Evolutionary conservation across 2,888 invertebrate genomes (phyloP).

Genomic region (Tridacna gigas): DNA sequence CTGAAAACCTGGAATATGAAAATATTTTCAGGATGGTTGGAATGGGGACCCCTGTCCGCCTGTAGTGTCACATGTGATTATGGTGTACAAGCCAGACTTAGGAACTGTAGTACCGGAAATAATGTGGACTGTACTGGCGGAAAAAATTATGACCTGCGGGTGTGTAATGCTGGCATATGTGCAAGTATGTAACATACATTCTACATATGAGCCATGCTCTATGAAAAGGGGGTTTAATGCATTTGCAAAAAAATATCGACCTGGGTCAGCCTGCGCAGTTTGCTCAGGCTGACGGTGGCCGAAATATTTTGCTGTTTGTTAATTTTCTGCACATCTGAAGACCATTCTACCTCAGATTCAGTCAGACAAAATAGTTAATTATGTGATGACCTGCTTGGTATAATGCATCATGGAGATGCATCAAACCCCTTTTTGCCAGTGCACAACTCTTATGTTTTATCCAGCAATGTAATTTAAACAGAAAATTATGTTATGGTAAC

Average conservation of each 20-base stretch:
- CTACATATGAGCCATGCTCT: not conserved
- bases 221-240: not conserved
- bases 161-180: constrained; percentile 37
- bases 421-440: too few relatives aligned
- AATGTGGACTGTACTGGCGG: constrained; percentile 35
- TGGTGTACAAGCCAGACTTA: constrained; percentile 37
- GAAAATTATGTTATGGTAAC: too few relatives aligned
- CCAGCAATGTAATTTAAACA: too few relatives aligned
- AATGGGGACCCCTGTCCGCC: constrained; percentile 20
- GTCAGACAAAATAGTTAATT: too few relatives aligned
- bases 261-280: not conserved
- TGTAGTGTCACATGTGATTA: constrained; percentile 49
- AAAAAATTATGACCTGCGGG: constrained; percentile 34
- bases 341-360: too few relatives aligned
- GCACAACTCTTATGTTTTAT: too few relatives aligned
- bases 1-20: too few relatives aligned
- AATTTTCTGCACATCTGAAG: too few relatives aligned
- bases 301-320: too few relatives aligned
- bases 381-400: too few relatives aligned
- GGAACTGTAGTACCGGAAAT: constrained; percentile 46
- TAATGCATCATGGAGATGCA: too few relatives aligned
- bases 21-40: constrained; percentile 25
- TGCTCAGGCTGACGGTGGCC: not conserved
- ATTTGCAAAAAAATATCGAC: not conserved
- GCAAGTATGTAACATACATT: constrained; percentile 22